Conservation (phyloP, 1,140 invertebrate genomes). For the Stegodyphus mimosarum region DNA sequence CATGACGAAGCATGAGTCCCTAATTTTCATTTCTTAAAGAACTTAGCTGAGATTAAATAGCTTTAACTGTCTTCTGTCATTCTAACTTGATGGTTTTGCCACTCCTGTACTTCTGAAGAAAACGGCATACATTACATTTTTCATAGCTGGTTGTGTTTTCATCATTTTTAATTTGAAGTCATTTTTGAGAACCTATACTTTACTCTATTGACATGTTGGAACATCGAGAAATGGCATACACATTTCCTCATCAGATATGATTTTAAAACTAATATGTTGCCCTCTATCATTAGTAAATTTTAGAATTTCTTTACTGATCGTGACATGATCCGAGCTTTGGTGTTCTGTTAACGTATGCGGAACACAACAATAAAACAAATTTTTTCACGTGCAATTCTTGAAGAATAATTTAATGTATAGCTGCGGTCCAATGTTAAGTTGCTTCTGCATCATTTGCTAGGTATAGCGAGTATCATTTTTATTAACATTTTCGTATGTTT, state of each 20-base stretch:
- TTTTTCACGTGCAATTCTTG: background rate
- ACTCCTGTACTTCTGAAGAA: background rate
- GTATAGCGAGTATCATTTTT: background rate
- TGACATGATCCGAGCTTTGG: background rate
- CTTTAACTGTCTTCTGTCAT: background rate
- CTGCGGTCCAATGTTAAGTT: background rate
- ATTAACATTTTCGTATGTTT: background rate
- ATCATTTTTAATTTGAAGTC: conserved; percentile 1
- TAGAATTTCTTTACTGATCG: background rate
- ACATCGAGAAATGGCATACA: background rate
- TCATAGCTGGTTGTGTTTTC: background rate
- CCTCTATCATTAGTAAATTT: background rate
- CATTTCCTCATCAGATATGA: background rate
- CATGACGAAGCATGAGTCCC: background rate
- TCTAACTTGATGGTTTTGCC: background rate
- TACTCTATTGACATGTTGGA: conserved; percentile 8
- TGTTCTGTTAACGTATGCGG: background rate
- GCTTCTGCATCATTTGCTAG: background rate
- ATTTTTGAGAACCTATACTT: conserved; percentile 4
- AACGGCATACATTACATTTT: background rate
- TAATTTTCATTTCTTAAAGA: background rate
- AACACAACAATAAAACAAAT: background rate
- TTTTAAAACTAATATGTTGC: background rate
- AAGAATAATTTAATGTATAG: background rate
- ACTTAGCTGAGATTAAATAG: background rate